Evolutionary conservation across 2,888 invertebrate genomes (phyloP), one percentile per base, ranked within the genome.

Genomic region (Proisotoma minuta): DNA sequence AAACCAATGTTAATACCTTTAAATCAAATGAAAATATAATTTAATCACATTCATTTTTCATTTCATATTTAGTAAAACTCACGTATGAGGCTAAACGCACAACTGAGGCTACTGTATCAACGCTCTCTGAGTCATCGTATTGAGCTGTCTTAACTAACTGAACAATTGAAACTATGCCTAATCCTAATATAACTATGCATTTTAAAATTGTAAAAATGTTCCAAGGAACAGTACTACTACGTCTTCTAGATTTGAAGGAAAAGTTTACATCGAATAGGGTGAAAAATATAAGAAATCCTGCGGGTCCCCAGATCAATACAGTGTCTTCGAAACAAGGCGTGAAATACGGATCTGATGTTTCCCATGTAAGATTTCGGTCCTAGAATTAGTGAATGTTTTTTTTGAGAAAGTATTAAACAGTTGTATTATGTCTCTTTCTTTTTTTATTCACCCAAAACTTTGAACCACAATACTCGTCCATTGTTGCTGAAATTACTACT

Each of bases 301-400:
- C 91, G 0, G 97, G 96, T 34, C 84, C 79, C 95, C 96, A 98
- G 54, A 92, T 82, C 27, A 97, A 79, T 1, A 89, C 86, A 0
- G 96, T 95, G 77, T 88, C 87, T 79, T 95, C 88, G 78, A 97
- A 95, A 79, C 97, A 98, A 76, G 83, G 83, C 67, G 96, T 91
- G 72, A 97, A 82, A 76, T 91, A 87, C 39, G 94, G 97, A 78
- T 87, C 56, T 8, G 52, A 81, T 20, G 94, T 88, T 75, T 87
- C 77, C 93, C 93, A 93, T 60, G 91, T 85, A 74, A 85, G 76
- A 71, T 84, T 82, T 68, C 79, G 76, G 80, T 93, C 86, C 96
- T 96, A 81, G 70, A 83, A 83, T 48, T 23, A 23, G 15, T 18
- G 34, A 43, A n/a, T n/a, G n/a, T n/a, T n/a, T n/a, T n/a, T n/a